Percentiles rank a stretch among this genome's conserved stretches.
phyloP scores from a whole-genome alignment of 2,113 vertebrate genomes.

The Chaenocephalus aceratus region DNA sequence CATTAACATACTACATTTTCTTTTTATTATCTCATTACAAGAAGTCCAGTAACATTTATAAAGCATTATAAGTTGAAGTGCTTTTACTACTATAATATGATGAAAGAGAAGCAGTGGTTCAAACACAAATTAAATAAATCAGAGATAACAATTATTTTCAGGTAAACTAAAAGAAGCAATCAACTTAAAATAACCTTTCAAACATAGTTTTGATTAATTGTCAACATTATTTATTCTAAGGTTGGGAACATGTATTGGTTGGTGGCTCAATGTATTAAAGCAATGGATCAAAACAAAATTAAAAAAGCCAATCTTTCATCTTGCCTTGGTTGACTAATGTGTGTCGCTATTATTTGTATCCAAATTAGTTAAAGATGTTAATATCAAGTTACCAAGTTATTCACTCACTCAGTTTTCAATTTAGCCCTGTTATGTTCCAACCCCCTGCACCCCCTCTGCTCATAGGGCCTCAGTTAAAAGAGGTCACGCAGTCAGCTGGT shows the following conservation, averaged over 20 bases:
- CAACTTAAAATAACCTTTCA: too few relatives aligned
- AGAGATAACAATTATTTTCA: too few relatives aligned
- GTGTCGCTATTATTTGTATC: neutral
- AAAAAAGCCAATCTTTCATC: neutral
- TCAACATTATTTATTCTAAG: neutral
- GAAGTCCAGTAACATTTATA: neutral
- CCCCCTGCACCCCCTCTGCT: neutral
- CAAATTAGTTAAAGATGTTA: too few relatives aligned
- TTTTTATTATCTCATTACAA: neutral
- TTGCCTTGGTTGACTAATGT: neutral
- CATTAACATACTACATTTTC: too few relatives aligned
- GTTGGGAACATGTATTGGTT: neutral
- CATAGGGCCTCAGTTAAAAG: conserved; percentile 10
- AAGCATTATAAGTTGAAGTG: too few relatives aligned
- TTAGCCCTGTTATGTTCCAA: neutral
- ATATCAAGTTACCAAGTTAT: too few relatives aligned
- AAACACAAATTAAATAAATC: neutral
- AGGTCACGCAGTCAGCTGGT: conserved; percentile 5
- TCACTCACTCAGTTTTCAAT: neutral
- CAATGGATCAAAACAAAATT: neutral
- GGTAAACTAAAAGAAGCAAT: neutral
- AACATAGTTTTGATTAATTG: neutral
- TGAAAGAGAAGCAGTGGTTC: neutral
- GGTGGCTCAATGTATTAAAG: neutral
- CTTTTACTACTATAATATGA: too few relatives aligned